A percentile compares a stretch with the other conserved stretches of the same genome.
phyloP scores from a whole-genome alignment of 2,888 invertebrate species.

The Steinernema hermaphroditum region DNA sequence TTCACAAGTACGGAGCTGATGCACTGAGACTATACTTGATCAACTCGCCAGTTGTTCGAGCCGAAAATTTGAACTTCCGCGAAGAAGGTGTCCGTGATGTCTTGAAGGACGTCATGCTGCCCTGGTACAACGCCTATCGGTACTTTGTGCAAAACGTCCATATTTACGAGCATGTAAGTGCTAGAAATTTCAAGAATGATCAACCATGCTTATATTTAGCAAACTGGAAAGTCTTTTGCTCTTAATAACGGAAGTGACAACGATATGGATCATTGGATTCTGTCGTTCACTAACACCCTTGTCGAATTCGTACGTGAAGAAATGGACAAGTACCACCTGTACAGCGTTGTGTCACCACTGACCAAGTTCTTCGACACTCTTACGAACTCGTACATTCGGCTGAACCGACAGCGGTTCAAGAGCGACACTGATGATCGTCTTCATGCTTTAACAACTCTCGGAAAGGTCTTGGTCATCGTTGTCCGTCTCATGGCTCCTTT shows the following conservation, averaged over 20 bases:
- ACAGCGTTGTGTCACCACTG: conserved; percentile 89
- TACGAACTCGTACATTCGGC: conserved; percentile 97
- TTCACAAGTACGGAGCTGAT: conserved; percentile 92
- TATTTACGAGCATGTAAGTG: conserved; percentile 74
- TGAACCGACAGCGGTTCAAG: conserved; percentile 91
- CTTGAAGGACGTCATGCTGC: conserved; percentile 93
- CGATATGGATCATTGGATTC: conserved; percentile 95
- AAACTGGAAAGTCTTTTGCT: conserved; percentile 44
- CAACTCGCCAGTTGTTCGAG: conserved; percentile 95
- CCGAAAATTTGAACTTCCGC: conserved; percentile 85
- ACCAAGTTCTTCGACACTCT: conserved; percentile 95
- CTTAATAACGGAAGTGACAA: conserved; percentile 70
- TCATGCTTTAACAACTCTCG: conserved; percentile 83
- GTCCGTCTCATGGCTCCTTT: conserved; percentile 93
- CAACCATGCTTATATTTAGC: conserved; percentile 38
- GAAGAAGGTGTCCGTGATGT: conserved; percentile 95
- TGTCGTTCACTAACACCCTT: conserved; percentile 91
- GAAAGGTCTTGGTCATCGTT: conserved; percentile 84
- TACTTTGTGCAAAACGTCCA: conserved; percentile 92
- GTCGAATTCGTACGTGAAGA: conserved; percentile 84
- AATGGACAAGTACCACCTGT: conserved; percentile 86
- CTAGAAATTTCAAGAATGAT: neutral
- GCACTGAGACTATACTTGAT: conserved; percentile 92
- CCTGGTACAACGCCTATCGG: conserved; percentile 80
- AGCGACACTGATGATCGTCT: conserved; percentile 76